These are phyloP conservation scores for Petrolisthes manimaculis DNA, from an alignment of 2,888 invertebrate genomes.

Conservation along the genomic window DNA sequence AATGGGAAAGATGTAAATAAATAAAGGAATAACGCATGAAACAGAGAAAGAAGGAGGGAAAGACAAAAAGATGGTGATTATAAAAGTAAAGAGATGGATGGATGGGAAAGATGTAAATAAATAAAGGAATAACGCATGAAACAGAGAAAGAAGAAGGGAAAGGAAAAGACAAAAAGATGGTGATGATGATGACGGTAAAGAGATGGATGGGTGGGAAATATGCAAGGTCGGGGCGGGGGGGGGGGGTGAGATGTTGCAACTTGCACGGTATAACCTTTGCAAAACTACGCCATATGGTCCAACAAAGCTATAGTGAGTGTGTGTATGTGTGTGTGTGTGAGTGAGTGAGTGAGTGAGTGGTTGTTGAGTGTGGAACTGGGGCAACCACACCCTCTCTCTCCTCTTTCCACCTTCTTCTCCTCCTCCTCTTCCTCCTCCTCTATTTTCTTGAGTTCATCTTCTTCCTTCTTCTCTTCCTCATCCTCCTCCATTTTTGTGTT, in stretches of 20 bases:
- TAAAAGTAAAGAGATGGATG: neutral
- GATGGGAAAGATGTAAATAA: neutral
- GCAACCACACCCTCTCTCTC: conserved; percentile 20
- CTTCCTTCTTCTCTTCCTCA: neutral
- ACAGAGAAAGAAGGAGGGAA: too few relatives aligned
- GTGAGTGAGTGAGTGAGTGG: too few relatives aligned
- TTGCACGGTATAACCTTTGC: conserved; percentile 12
- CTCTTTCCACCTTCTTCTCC: neutral
- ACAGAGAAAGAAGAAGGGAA: neutral
- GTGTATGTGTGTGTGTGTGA: too few relatives aligned
- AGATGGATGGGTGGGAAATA: neutral
- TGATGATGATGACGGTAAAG: neutral
- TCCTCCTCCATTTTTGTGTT: neutral
- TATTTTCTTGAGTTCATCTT: neutral
- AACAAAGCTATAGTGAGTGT: too few relatives aligned
- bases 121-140: neutral
- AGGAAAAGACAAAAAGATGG: neutral
- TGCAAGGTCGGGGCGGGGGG: neutral
- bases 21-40: too few relatives aligned
- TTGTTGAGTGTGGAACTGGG: conserved; percentile 11
- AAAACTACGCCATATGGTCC: conserved; percentile 28
- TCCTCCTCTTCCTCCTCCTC: neutral
- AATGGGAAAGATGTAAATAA: too few relatives aligned
- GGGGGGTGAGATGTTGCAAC: neutral
- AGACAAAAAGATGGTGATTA: too few relatives aligned